Percentiles rank a stretch among this genome's conserved stretches.
Conservation (phyloP, 1,140 invertebrate genomes). For the Phocides pigmalion region DNA sequence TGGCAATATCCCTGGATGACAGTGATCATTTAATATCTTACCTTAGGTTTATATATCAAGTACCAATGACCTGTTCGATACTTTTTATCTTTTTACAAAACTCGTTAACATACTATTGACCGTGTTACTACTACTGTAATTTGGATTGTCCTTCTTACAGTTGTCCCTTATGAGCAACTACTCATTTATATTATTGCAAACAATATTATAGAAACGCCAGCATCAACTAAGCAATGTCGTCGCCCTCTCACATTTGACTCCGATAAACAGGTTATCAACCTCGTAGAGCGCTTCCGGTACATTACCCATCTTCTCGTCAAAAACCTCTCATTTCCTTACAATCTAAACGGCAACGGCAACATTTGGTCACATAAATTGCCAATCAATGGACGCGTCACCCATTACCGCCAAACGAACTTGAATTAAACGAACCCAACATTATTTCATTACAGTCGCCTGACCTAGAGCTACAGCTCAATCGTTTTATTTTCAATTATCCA, state of each 20-base stretch:
- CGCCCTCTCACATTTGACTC: slow-evolving; percentile 1
- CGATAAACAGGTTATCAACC: slow-evolving; percentile 23
- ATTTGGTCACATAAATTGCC: slow-evolving; percentile 39
- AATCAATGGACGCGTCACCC: slow-evolving; percentile 37
- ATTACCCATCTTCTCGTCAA: slow-evolving; percentile 20
- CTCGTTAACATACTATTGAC: too few species aligned
- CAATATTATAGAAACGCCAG: not conserved
- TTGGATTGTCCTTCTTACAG: too few species aligned
- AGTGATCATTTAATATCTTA: too few species aligned
- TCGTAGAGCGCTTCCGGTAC: slow-evolving; percentile 18
- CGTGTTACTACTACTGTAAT: too few species aligned
- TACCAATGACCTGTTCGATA: too few species aligned
- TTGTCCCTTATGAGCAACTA: not conserved
- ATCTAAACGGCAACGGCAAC: slow-evolving; percentile 9
- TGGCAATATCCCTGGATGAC: too few species aligned
- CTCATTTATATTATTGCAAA: not conserved
- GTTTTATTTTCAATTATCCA: slow-evolving; percentile 28
- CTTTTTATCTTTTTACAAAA: too few species aligned
- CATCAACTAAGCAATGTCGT: slow-evolving; percentile 2
- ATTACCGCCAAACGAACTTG: slow-evolving; percentile 36
- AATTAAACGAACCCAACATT: slow-evolving; percentile 40
- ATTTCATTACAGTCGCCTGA: slow-evolving; percentile 40
- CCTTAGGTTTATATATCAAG: too few species aligned
- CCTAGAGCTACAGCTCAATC: slow-evolving; percentile 24
- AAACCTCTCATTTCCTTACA: slow-evolving; percentile 15